Evolutionary conservation across 2,888 invertebrate species (phyloP).

Genomic region (Axea sp.): DNA sequence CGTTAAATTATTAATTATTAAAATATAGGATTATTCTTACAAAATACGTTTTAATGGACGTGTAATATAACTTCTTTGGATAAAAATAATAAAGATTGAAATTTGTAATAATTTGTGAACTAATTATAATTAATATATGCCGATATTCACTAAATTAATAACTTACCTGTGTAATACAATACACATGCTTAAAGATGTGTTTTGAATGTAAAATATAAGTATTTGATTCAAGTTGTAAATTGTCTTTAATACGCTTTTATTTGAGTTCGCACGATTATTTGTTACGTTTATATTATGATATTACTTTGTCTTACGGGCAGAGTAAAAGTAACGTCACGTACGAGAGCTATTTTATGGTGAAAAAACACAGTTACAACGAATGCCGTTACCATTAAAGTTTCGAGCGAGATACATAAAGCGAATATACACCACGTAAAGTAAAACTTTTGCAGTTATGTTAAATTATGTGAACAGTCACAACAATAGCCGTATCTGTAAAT

Average conservation of each 20-base stretch:
- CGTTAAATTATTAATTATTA: too few relatives aligned
- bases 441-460: conserved; percentile 52
- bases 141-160: too few relatives aligned
- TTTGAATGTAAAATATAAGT: conserved; percentile 3
- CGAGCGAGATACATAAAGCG: conserved; percentile 45
- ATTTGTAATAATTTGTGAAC: too few relatives aligned
- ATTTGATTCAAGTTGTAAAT: conserved; percentile 25
- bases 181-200: too few relatives aligned
- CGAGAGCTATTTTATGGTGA: conserved; percentile 39
- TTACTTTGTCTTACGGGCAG: conserved; percentile 38
- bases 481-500: conserved; percentile 39
- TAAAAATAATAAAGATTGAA: too few relatives aligned
- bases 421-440: conserved; percentile 40
- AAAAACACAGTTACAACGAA: conserved; percentile 54
- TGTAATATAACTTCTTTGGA: too few relatives aligned
- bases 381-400: conserved; percentile 54
- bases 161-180: too few relatives aligned
- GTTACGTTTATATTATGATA: conserved; percentile 43
- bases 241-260: conserved; percentile 35
- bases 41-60: too few relatives aligned
- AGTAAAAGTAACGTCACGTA: conserved; percentile 50
- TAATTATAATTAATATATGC: too few relatives aligned
- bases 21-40: too few relatives aligned
- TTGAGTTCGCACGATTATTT: conserved; percentile 35
- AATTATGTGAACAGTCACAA: conserved; percentile 51